Evolutionary conservation across 92 coral and sea anemone species (phyloP), one percentile per base, ranked within the genome.

Genomic region (Epizoanthus scotinus): DNA sequence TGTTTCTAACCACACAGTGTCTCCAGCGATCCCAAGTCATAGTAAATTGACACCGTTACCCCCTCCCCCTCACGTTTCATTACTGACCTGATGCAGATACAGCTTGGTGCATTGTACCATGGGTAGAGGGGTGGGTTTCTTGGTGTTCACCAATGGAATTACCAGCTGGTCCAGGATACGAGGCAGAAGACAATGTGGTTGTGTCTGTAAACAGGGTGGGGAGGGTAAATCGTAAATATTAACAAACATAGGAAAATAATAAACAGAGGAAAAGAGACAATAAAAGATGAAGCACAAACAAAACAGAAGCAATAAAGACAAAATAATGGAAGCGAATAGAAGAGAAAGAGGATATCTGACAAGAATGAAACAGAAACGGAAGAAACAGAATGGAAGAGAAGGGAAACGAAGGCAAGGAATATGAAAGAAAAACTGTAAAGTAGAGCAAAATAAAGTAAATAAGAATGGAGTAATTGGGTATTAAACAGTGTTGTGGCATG

Each of bases 141-240:
- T 95, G 83, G 74, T 86, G 84, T 85, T 92, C 40, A 88, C 80
- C 75, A 93, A 70, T 44, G 99, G 99, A 27, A 95, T 82, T 47
- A 92, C 89, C 38, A 93, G 90, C 55, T 91, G 95, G 84, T 95
- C 99, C 67, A 95, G 80, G 61, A 95, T 77, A 63, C 91, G 92
- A 65, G 98, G 99, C 20, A 95, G 85, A 56, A 93, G 85, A 75
- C 99, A 95, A 44, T 86, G 88, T 15, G 91, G 99, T 75, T 91
- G 91, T 22, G 94, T 91, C 99, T 95, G 67, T 25, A 83, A 29
- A 40, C 8, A 36, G 40, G 53, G 0, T 25, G 17, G 2, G 47
- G 15, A 19, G 22, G 19, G 63, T 24, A 17, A 4, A 21, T 3
- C 8, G 50, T 66, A 31, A 61, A 10, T 5, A 22, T 17, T 7